Conservation (phyloP, 2,113 vertebrate genomes). For the Psittacara wagleri region DNA sequence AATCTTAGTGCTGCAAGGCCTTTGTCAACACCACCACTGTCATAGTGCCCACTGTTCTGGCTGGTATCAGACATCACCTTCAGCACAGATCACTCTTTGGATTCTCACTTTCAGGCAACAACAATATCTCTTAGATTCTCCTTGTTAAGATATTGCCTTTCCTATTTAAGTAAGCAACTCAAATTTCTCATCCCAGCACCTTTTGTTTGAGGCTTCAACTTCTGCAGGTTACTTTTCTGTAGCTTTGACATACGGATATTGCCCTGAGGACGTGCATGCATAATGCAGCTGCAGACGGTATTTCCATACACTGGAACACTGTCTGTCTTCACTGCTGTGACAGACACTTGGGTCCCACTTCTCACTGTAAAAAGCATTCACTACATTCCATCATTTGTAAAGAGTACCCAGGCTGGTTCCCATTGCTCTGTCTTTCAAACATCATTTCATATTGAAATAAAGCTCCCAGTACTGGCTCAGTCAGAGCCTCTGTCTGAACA, state of each 20-base stretch:
- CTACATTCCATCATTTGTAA: not conserved
- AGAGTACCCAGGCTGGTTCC: not conserved
- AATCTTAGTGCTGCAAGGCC: not conserved
- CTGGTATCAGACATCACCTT: not conserved
- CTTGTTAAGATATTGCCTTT: not conserved
- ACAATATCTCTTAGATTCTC: not conserved
- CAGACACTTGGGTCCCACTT: not conserved
- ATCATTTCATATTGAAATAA: not conserved
- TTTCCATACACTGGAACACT: not conserved
- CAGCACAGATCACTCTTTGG: not conserved
- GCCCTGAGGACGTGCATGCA: accelerated
- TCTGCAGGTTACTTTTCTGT: not conserved
- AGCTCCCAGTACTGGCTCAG: not conserved
- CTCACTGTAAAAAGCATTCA: not conserved
- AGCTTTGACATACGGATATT: not conserved
- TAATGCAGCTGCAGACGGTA: not conserved
- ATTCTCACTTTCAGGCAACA: not conserved
- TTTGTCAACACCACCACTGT: not conserved
- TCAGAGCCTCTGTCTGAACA: not conserved
- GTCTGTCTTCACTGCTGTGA: not conserved
- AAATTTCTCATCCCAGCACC: not conserved
- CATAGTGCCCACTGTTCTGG: not conserved
- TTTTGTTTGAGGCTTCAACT: not conserved
- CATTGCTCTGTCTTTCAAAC: not conserved
- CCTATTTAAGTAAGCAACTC: not conserved